Conservation (phyloP, 2,113 vertebrate genomes). For the Microcebus griseorufus region DNA sequence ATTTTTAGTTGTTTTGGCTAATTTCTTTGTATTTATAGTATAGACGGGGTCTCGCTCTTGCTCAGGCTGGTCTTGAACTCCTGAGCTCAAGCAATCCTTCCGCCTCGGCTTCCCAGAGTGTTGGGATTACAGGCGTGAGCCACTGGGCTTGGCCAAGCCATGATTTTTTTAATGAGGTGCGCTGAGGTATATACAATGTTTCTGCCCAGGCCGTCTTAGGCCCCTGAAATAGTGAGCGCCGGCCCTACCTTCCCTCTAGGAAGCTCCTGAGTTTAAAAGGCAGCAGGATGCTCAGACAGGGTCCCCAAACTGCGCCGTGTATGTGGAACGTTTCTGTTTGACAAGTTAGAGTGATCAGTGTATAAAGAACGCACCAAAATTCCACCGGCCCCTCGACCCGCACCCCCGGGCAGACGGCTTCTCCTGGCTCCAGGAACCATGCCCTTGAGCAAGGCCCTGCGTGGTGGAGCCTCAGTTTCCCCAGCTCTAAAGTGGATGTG, state of each 20-base stretch:
- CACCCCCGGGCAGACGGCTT: background rate
- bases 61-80: too few species aligned
- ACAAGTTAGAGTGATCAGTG: background rate
- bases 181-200: background rate
- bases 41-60: too few species aligned
- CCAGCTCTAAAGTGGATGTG: background rate
- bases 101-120: too few species aligned
- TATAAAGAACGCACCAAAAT: background rate
- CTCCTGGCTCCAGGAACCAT: accelerated
- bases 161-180: background rate
- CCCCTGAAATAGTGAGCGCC: background rate
- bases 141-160: too few species aligned
- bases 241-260: accelerated
- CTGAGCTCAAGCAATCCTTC: too few species aligned
- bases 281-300: background rate
- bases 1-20: too few species aligned
- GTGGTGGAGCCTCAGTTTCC: background rate
- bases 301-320: accelerated
- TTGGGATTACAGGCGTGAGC: too few species aligned
- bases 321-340: background rate
- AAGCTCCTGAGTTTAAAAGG: background rate
- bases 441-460: too few species aligned
- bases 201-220: background rate
- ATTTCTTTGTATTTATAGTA: too few species aligned
- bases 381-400: background rate